phyloP scores from a whole-genome alignment of 2,888 invertebrate genomes.

The Scaeva pyrastri region DNA sequence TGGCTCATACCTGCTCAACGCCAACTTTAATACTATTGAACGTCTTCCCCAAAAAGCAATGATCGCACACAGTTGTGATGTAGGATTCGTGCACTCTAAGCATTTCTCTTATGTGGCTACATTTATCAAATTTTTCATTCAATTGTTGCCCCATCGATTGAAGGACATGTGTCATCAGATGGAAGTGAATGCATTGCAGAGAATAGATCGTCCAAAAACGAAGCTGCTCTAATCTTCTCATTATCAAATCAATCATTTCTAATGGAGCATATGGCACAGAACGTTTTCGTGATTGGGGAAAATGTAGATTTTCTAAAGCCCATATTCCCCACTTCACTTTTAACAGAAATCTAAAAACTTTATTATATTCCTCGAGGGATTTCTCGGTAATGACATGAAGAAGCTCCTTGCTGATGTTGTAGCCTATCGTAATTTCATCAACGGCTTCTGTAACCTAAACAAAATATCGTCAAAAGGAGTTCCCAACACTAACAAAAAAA shows the following conservation, averaged over 20 bases:
- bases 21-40: constrained; percentile 78
- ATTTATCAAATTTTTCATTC: constrained; percentile 79
- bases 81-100: constrained; percentile 81
- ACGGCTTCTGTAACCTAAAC: constrained; percentile 80
- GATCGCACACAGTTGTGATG: constrained; percentile 79
- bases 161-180: constrained; percentile 84
- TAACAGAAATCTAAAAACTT: constrained; percentile 85
- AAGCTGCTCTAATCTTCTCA: constrained; percentile 84
- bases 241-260: constrained; percentile 80
- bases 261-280: constrained; percentile 78
- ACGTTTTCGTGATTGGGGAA: constrained; percentile 79
- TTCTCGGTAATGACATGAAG: constrained; percentile 79
- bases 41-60: constrained; percentile 80
- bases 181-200: constrained; percentile 85
- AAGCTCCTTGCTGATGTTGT: constrained; percentile 79
- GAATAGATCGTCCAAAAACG: constrained; percentile 86
- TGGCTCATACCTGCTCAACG: constrained; percentile 79
- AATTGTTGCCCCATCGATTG: constrained; percentile 82
- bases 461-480: neutral
- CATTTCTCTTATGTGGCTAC: constrained; percentile 80
- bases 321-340: constrained; percentile 86
- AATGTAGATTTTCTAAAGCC: constrained; percentile 84
- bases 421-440: constrained; percentile 79
- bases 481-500: neutral
- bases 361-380: constrained; percentile 80